Evolutionary conservation across 2,113 vertebrate genomes (phyloP).

Genomic region (Mellivora capensis): DNA sequence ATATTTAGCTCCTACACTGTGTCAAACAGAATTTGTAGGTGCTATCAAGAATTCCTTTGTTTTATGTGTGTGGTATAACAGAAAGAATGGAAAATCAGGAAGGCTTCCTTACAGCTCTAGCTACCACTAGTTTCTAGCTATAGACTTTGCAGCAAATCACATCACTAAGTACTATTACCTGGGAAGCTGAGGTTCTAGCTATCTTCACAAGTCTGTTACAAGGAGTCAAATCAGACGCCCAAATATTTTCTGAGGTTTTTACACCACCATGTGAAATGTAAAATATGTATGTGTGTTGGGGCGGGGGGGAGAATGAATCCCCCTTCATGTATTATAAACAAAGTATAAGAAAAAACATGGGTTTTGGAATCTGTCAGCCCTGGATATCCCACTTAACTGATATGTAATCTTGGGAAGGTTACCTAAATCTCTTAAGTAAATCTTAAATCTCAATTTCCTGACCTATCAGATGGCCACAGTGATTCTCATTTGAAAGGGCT

Average conservation of each 20-base stretch:
- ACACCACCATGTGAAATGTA: not conserved
- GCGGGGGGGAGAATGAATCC: too few species aligned
- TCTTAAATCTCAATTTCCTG: slow-evolving; percentile 1
- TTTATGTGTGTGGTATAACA: not conserved
- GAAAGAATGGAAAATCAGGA: not conserved
- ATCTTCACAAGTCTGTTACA: not conserved
- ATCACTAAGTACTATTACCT: not conserved
- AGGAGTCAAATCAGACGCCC: not conserved
- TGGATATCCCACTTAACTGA: not conserved
- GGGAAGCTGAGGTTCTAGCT: not conserved
- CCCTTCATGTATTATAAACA: not conserved
- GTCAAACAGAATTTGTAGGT: slow-evolving; percentile 10
- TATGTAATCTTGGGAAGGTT: not conserved
- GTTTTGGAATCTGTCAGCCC: not conserved
- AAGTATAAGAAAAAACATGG: not conserved
- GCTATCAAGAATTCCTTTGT: not conserved
- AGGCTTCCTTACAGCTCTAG: not conserved
- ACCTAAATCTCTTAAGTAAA: not conserved
- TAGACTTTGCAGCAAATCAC: not conserved
- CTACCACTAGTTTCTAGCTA: not conserved
- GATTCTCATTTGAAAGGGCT: not conserved
- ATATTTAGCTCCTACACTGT: not conserved
- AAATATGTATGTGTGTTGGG: too few species aligned
- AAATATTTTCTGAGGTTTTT: not conserved
- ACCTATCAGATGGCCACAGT: not conserved